These are phyloP conservation scores for Didymodactylos carnosus DNA, from an alignment of 2,888 invertebrate species.

Conservation along the genomic window DNA sequence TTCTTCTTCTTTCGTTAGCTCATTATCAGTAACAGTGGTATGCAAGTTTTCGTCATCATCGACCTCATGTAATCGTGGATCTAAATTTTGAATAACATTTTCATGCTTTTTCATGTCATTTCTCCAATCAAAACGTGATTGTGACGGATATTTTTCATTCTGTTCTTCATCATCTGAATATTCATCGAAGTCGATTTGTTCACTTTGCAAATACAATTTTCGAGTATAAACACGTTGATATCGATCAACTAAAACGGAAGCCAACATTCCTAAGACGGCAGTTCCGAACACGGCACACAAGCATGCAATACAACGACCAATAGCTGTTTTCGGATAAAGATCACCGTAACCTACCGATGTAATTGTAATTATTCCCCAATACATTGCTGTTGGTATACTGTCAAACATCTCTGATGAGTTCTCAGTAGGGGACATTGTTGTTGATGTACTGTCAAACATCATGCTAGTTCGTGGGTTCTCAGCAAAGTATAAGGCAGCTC, in stretches of 20 bases:
- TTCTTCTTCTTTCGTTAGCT: neutral
- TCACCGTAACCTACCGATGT: slow-evolving; percentile 16
- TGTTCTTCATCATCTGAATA: neutral
- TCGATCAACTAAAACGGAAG: neutral
- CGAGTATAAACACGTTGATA: neutral
- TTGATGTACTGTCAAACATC: no score
- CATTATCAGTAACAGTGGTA: neutral
- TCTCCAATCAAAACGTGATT: no score
- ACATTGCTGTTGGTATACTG: slow-evolving; percentile 31
- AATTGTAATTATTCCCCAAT: slow-evolving; percentile 32
- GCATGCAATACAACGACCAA: neutral
- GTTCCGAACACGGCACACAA: neutral
- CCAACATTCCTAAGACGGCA: neutral
- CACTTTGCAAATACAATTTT: neutral
- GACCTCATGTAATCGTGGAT: neutral
- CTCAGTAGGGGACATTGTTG: no score
- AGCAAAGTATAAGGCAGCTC: slow-evolving; percentile 29
- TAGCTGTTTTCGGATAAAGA: neutral
- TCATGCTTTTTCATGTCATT: no score
- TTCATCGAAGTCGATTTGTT: neutral
- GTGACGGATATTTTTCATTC: neutral
- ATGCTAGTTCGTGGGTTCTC: no score
- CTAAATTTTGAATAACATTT: neutral
- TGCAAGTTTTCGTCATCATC: neutral
- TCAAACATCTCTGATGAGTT: slow-evolving; percentile 21